phyloP scores from a whole-genome alignment of 2,888 invertebrate species.

The Lycophotia porphyrea region DNA sequence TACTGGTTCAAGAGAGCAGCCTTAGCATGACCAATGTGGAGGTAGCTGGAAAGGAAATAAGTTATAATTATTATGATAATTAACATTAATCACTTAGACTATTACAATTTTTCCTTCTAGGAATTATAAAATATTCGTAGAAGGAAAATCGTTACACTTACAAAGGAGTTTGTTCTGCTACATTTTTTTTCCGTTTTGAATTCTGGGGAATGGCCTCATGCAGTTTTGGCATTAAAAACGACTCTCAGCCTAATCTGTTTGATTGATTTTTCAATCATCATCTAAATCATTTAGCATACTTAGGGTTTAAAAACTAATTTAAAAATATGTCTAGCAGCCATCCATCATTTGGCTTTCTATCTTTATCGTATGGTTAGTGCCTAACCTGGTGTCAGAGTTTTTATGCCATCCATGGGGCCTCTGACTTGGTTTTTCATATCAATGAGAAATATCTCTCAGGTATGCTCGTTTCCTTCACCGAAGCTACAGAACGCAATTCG shows the following conservation, averaged over 20 bases:
- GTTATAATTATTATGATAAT: background rate
- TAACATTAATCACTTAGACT: background rate
- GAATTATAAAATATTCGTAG: background rate
- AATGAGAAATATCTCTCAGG: no score
- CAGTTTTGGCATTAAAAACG: background rate
- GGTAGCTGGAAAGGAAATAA: constrained; percentile 89
- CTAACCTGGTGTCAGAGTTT: no score
- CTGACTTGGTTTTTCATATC: no score
- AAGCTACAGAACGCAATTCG: no score
- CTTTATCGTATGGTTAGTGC: no score
- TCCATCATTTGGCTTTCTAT: background rate
- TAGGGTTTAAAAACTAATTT: background rate
- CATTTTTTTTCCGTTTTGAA: background rate
- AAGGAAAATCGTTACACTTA: background rate
- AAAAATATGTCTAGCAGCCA: background rate
- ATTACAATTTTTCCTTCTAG: background rate
- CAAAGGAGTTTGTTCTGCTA: background rate
- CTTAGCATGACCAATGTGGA: constrained; percentile 99
- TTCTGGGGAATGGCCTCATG: background rate
- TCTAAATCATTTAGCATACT: no score
- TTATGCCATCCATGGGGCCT: no score
- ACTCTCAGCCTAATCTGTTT: background rate
- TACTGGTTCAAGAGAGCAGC: constrained; percentile 99
- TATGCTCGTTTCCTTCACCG: no score
- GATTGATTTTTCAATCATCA: background rate